Evolutionary conservation across 2,888 invertebrate genomes (phyloP).

Genomic region (Harmothoe impar): DNA sequence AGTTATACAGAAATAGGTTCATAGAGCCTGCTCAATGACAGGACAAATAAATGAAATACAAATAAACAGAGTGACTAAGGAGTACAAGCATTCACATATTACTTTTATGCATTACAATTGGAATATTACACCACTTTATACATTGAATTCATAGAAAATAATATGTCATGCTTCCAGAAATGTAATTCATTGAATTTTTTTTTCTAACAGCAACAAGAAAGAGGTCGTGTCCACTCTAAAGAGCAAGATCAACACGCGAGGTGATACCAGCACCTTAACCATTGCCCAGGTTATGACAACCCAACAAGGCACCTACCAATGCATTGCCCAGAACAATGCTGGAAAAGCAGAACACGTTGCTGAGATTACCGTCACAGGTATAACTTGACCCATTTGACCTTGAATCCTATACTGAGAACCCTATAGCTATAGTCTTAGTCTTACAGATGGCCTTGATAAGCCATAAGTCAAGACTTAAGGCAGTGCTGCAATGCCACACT

Average conservation of each 20-base stretch:
- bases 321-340: slow-evolving; percentile 69
- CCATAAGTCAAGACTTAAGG: neutral
- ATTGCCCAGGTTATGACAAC: neutral
- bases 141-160: no score
- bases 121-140: no score
- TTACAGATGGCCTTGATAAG: neutral
- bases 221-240: slow-evolving; percentile 87
- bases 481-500: neutral
- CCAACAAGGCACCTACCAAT: slow-evolving; percentile 27
- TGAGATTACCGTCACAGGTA: slow-evolving; percentile 93
- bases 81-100: no score
- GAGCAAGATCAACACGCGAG: neutral
- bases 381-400: slow-evolving; percentile 67
- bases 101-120: no score
- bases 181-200: neutral
- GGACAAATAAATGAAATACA: no score
- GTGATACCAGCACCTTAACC: slow-evolving; percentile 14
- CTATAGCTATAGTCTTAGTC: neutral
- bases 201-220: slow-evolving; percentile 12
- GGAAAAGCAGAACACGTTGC: slow-evolving; percentile 68
- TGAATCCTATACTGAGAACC: neutral
- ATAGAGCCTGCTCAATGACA: no score
- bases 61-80: no score
- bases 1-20: no score
- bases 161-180: no score